Evolutionary conservation across 2,797 vertebrate species (phyloP), one percentile per base, ranked within the genome.

Genomic region (Sibirionetta formosa): DNA sequence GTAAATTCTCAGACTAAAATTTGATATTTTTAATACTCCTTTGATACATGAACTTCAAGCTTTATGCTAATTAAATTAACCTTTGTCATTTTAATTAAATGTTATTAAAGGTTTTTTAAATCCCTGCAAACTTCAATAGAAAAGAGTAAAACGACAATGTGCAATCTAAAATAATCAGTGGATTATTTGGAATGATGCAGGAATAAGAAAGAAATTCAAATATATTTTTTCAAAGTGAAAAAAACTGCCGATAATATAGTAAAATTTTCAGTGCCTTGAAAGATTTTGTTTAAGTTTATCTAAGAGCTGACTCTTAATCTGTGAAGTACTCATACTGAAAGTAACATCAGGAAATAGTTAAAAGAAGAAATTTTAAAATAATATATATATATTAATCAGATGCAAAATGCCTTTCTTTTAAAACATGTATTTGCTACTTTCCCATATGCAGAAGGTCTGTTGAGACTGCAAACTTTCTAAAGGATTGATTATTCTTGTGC

Each of bases 11-110:
- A 54, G 17, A 46, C 6, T 54, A 54, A 86, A 86, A 83, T 23
- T 1, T 57, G 24, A 1, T 63, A 26, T 58, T 92, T 93, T 44
- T 58, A 73, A 68, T 57, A 31, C 3, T 3, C 7, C 3, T 94
- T 81, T 83, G 61, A 84, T 69, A 75, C 4, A 72, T 2, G 42
- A 90, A 61, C 9, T 72, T 88, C 63, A 81, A 71, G 31, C 5
- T 50, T 81, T 77, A 88, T 92, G 65, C 6, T 82, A 95, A 83
- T 92, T 75, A 92, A 88, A 92, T 88, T 78, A 93, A 44, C 33
- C 6, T 75, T 83, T 76, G 7, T 50, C 1, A 33, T 81, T 82
- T 83, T 90, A 86, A 92, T 92, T 86, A 56, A 88, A 86, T 68
- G 15, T 0, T 78, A 64, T 65, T 84, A 57, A 16, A 70, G 3